Conservation (phyloP, 2,113 vertebrate genomes). For the Ardeotis arabs region DNA sequence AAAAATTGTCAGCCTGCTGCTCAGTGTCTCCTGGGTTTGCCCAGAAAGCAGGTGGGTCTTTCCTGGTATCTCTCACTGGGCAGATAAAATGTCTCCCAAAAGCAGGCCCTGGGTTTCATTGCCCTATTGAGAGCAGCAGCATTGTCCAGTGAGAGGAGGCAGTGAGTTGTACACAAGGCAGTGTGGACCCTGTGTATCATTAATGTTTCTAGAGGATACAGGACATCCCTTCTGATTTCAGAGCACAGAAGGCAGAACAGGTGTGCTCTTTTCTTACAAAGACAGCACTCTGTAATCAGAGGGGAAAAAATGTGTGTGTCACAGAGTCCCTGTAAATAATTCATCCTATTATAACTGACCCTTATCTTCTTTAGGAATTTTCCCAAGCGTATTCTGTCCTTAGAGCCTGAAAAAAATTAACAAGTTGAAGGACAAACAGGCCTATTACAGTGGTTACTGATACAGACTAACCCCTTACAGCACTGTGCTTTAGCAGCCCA, state of each 20-base stretch:
- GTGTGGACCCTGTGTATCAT: not conserved
- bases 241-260: not conserved
- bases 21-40: not conserved
- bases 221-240: not conserved
- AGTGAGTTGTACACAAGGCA: accelerated
- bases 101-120: not conserved
- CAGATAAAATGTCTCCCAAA: not conserved
- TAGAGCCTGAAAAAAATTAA: not conserved
- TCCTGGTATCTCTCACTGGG: not conserved
- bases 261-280: not conserved
- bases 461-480: not conserved
- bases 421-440: not conserved
- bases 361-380: not conserved
- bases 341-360: not conserved
- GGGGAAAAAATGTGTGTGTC: not conserved
- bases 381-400: not conserved
- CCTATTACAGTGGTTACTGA: not conserved
- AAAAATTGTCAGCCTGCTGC: not conserved
- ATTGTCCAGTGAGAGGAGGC: not conserved
- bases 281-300: not conserved
- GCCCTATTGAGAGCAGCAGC: not conserved
- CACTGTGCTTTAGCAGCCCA: not conserved
- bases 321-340: not conserved
- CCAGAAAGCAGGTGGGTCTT: not conserved
- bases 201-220: not conserved